Evolutionary conservation across 1,140 invertebrate species (phyloP).

Genomic region (Plutomurus gul): DNA sequence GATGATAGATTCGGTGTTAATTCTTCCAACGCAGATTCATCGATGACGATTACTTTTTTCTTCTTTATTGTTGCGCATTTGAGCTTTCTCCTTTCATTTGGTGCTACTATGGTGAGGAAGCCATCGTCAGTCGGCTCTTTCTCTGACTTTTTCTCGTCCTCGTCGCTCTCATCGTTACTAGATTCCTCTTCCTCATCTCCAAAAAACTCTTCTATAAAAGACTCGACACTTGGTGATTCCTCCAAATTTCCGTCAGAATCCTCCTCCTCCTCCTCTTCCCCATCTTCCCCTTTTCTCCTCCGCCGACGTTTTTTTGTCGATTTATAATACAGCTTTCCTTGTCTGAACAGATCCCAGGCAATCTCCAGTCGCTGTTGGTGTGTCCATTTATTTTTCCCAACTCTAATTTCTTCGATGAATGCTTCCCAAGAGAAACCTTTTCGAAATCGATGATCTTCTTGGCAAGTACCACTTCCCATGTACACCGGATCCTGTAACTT

Average conservation of each 20-base stretch:
- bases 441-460: neutral
- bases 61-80: neutral
- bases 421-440: constrained; percentile 28
- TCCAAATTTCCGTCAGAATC: neutral
- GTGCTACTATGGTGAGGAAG: neutral
- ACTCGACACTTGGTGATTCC: neutral
- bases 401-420: constrained; percentile 17
- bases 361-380: constrained; percentile 44
- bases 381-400: constrained; percentile 28
- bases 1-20: neutral
- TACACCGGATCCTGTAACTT: neutral
- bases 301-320: neutral
- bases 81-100: neutral
- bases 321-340: constrained; percentile 46
- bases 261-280: neutral
- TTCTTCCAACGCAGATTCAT: neutral
- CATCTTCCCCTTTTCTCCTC: neutral
- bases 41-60: neutral
- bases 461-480: constrained; percentile 20
- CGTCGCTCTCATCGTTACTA: neutral
- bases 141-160: neutral
- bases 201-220: neutral
- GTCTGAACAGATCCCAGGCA: constrained; percentile 39
- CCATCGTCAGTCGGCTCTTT: neutral
- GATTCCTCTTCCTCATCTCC: neutral